phyloP scores from a whole-genome alignment of 2,113 vertebrate genomes.

The Poecilia latipinna region DNA sequence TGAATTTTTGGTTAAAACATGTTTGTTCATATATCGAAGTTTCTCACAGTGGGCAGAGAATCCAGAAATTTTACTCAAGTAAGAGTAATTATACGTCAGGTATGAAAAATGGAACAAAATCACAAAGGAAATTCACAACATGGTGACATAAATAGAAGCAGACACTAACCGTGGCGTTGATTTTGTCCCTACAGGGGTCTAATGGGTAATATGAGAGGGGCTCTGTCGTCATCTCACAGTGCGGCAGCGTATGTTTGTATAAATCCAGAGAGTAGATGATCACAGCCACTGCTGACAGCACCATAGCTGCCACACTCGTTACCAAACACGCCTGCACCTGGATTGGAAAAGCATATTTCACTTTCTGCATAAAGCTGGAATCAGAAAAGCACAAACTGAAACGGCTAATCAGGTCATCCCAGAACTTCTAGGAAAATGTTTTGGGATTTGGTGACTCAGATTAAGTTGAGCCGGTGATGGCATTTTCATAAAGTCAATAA shows the following conservation, averaged over 20 bases:
- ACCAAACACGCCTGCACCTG: conserved; percentile 65
- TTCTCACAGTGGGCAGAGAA: no score
- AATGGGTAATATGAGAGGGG: rapidly evolving
- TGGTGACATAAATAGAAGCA: neutral
- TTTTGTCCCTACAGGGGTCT: rapidly evolving
- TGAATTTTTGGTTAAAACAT: no score
- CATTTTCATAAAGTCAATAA: no score
- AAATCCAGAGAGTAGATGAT: conserved; percentile 75
- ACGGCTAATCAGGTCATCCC: no score
- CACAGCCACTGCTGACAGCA: conserved; percentile 67
- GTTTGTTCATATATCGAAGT: no score
- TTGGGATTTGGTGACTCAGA: no score
- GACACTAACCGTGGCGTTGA: conserved; percentile 49
- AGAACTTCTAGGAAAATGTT: no score
- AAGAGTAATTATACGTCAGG: neutral
- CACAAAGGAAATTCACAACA: neutral
- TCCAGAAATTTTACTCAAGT: no score
- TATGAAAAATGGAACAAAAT: neutral
- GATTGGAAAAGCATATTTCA: conserved; percentile 36
- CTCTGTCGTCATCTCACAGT: no score
- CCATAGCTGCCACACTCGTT: conserved; percentile 28
- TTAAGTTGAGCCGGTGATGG: no score
- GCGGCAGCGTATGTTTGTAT: conserved; percentile 14
- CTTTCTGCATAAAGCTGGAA: neutral
- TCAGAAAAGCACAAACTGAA: neutral